phyloP scores from a whole-genome alignment of 2,888 invertebrate species.

The Sesia apiformis region DNA sequence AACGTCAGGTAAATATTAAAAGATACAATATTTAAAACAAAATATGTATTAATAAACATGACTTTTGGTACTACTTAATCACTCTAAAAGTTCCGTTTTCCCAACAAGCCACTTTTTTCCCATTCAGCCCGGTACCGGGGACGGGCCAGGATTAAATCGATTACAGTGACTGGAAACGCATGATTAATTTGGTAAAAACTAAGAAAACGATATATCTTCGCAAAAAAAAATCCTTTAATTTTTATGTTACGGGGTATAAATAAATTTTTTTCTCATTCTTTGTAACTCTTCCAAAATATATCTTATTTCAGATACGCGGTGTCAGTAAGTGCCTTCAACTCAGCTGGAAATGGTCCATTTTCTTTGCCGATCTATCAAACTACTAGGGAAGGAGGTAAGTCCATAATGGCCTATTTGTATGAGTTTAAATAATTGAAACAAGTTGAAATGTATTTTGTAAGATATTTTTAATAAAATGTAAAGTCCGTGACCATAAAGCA shows the following conservation, averaged over 20 bases:
- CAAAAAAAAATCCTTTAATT: background rate
- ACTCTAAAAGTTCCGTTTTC: too few relatives aligned
- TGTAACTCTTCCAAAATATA: background rate
- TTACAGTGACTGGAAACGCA: too few relatives aligned
- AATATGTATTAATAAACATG: too few relatives aligned
- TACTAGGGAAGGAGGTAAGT: slow-evolving; percentile 87
- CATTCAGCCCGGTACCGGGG: too few relatives aligned
- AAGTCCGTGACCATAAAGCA: too few relatives aligned
- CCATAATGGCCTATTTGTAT: background rate
- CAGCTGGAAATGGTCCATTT: slow-evolving; percentile 87
- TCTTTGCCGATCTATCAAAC: slow-evolving; percentile 85
- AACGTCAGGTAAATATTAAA: slow-evolving; percentile 48
- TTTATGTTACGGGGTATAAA: background rate
- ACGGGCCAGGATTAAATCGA: too few relatives aligned
- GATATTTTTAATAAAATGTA: too few relatives aligned
- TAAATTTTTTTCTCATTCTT: background rate
- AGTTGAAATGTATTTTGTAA: too few relatives aligned
- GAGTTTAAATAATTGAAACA: too few relatives aligned
- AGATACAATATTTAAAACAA: background rate
- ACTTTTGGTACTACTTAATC: too few relatives aligned
- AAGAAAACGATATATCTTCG: background rate
- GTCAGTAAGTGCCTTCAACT: slow-evolving; percentile 88
- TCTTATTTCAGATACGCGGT: slow-evolving; percentile 79
- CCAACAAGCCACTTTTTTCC: too few relatives aligned
- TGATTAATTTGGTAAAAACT: background rate